Base-by-base conservation (phyloP, 2,797 vertebrate genomes). In the Notolepis coatsorum region DNA sequence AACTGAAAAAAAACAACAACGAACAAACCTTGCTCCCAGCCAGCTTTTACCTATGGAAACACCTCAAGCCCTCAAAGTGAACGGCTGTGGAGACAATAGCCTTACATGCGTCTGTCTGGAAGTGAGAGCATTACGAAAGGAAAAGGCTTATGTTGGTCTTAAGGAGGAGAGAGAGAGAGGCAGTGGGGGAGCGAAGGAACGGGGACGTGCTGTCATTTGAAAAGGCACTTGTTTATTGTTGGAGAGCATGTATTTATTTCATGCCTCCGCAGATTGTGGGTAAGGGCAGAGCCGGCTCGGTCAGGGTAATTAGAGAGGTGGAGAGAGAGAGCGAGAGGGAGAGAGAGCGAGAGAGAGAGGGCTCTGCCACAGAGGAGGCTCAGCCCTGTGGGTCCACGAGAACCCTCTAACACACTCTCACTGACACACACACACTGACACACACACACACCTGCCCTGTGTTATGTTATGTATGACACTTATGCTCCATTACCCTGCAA, bases 221-320 rank as follows among this genome's bases (percentile, higher is more conserved):
- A 91, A 92, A 89, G 86, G 90, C 89, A 73, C 88, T 91, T 93
- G 92, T 93, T 93, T 92, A 92, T 93, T 93, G 91, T 93, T 91
- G 74, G 84, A 91, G 84, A 91, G 82, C 81, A 83, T 90, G 88
- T 91, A 92, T 93, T 93, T 91, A 93, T 91, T 92, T 92, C 90
- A 90, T 90, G 88, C 82, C 87, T 85, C 86, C 82, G 85, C 89
- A 91, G 88, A 91, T 91, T 93, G 91, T 88, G 92, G 92, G 77
- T 87, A 83, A 88, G 91, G 91, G 90, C 89, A 91, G 90, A 92
- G 87, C 87, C 80, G 68, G 60, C 75, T 85, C 42, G 68, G 77
- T 80, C 38, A 66, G 79, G 35, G 77, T 93, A 93, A 94, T 93
- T 92, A 93, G 81, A 92, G 91, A 91, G 88, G 69, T 79, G 74